phyloP scores from a whole-genome alignment of 2,113 vertebrate species.

The Camelus bactrianus region DNA sequence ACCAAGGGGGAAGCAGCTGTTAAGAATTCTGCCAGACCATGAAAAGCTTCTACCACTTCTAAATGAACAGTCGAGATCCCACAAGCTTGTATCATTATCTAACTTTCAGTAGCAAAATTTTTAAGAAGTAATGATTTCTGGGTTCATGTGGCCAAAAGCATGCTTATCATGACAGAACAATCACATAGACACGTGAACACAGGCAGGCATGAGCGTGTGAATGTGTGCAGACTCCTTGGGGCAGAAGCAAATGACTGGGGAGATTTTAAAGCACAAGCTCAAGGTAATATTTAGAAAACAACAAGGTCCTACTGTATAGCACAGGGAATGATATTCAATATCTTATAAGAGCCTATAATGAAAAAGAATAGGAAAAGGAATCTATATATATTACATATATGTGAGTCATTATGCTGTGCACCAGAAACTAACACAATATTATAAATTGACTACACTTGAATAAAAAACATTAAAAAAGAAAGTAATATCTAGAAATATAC shows the following conservation, averaged over 20 bases:
- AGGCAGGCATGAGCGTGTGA: neutral
- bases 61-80: neutral
- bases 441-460: no score
- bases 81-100: neutral
- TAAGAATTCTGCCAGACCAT: neutral
- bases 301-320: no score
- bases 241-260: neutral
- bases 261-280: neutral
- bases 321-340: no score
- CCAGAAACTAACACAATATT: no score
- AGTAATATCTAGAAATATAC: neutral
- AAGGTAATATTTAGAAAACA: neutral
- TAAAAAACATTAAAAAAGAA: neutral
- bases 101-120: neutral
- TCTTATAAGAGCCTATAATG: no score
- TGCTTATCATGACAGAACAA: neutral
- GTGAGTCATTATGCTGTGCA: no score
- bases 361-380: no score
- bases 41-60: neutral
- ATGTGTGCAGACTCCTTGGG: neutral
- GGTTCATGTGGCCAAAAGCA: neutral
- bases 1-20: neutral
- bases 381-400: no score
- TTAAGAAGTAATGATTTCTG: neutral
- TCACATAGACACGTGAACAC: neutral